Evolutionary conservation across 2,797 vertebrate species (phyloP), one percentile per base, ranked within the genome.

Genomic region (Eulemur coronatus): DNA sequence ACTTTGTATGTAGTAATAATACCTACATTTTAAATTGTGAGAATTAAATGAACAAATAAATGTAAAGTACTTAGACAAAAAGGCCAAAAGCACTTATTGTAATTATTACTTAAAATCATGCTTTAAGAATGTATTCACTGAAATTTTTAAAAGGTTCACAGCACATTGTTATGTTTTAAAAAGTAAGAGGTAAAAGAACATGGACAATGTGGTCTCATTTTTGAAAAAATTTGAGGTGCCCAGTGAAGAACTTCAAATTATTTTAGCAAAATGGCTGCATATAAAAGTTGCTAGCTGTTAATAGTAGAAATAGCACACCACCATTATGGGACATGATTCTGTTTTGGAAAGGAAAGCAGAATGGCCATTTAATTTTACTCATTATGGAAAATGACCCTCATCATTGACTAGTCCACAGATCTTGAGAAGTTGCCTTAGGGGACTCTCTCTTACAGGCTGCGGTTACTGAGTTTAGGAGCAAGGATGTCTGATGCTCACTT

Each of bases 351-450:
- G 15, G 57, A 96, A 65, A 93, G 4, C 17, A 76, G 55, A 91
- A 95, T 92, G 26, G 50, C 55, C 65, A 84, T 92, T 96, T 96
- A 93, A 95, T 97, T 96, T 97, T 90, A 67, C 43, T 96, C 97
- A 93, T 96, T 97, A 87, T 75, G 86, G 84, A 93, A 97, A 97
- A 97, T 90, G 89, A 93, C 91, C 84, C 22, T 92, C 72, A 89
- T 97, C 72, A 48, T 41, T 65, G 80, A 89, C 93, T 82, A 84
- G 24, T 75, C 72, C 84, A 70, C 73, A 90, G 89, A 96, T 92
- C 79, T 79, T 80, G 65, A 95, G 65, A 70, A 85, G 22, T 22
- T 87, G 8, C 84, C 84, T 78, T 57, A 57, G 61, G 89, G 96
- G 18, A 95, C 72, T 97, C 61, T 96, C 75, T 43, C 28, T 72